Evolutionary conservation across 1,140 invertebrate species (phyloP), one percentile per base, ranked within the genome.

Genomic region (Diploscapter pachys): DNA sequence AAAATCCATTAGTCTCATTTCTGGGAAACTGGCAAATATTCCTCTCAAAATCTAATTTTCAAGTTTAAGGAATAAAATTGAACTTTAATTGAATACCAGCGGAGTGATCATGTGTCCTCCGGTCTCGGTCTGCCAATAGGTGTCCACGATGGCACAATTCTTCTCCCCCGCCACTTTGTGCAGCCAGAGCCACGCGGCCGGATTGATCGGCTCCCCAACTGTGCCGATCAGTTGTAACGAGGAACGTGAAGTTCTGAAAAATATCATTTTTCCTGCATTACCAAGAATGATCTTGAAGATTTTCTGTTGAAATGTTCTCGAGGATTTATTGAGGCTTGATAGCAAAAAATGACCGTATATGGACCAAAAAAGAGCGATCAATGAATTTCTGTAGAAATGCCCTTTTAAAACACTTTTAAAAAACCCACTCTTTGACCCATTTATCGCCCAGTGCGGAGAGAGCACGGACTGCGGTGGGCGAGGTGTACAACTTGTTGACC

Each of bases 121-220:
- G 49, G 96, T 98, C 89, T 99, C 96, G 2, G 96, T 98, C 87
- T 98, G 96, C 95, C 96, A 99, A 87, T 96, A 99, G 2, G 96
- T 99, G 83, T 99, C 96, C 0, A 93, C 93, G 83, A 99, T 93
- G 64, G 94, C 93, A 56, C 80, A 80, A 4, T 72, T 57, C 13
- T 63, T 53, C 56, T 83, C 72, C 4, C 95, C 95, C 2, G 98
- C 90, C 4, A 93, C 84, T 78, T 91, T 90, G 86, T 97, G 92
- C 86, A 96, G 97, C 96, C 96, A 99, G 11, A 93, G 84, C 96
- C 96, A 99, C 2, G 96, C 96, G 86, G 97, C 94, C 0, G 94
- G 92, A 87, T 99, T 98, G 64, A 99, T 98, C 3, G 96, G 96
- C 85, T 99, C 96, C 9, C 96, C 90, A 0, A 98, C 96, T 64